Percentiles rank a stretch among this genome's conserved stretches.
Conservation (phyloP, 1,140 invertebrate genomes). For the Condylostylus longicornis region DNA sequence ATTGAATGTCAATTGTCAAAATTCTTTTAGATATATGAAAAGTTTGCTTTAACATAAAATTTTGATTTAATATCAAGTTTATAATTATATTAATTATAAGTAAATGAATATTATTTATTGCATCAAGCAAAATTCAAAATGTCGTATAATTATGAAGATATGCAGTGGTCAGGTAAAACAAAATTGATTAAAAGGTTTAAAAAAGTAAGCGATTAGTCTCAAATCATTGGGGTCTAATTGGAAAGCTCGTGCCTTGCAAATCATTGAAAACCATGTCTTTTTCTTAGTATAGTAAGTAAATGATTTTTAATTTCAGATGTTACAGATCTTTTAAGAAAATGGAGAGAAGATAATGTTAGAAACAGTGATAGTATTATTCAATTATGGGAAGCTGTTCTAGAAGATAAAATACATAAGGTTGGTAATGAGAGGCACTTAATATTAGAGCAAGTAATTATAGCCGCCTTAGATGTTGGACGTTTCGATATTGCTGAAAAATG, state of each 20-base stretch:
- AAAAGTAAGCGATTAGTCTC: not conserved
- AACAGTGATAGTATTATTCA: slow-evolving; percentile 76
- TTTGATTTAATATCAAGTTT: no score
- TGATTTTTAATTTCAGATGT: slow-evolving; percentile 46
- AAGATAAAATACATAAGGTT: slow-evolving; percentile 57
- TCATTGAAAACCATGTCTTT: no score
- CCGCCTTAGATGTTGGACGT: slow-evolving; percentile 75
- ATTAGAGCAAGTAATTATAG: slow-evolving; percentile 84
- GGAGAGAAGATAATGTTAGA: slow-evolving; percentile 84
- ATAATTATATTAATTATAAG: no score
- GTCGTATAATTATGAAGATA: slow-evolving; percentile 34
- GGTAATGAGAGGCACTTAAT: slow-evolving; percentile 77
- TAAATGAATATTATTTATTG: no score
- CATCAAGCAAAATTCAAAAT: slow-evolving; percentile 21
- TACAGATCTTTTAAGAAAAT: slow-evolving; percentile 63
- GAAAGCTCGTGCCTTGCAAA: not conserved
- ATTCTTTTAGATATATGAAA: no score
- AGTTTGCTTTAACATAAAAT: no score
- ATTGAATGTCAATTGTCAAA: no score
- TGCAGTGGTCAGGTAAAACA: slow-evolving; percentile 35
- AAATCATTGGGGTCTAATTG: not conserved
- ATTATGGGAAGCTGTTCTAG: slow-evolving; percentile 68
- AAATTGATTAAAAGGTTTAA: slow-evolving; percentile 1
- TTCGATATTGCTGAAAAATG: slow-evolving; percentile 65
- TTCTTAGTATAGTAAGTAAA: not conserved